phyloP scores from a whole-genome alignment of 2,888 invertebrate genomes.

The Syrphus vitripennis region DNA sequence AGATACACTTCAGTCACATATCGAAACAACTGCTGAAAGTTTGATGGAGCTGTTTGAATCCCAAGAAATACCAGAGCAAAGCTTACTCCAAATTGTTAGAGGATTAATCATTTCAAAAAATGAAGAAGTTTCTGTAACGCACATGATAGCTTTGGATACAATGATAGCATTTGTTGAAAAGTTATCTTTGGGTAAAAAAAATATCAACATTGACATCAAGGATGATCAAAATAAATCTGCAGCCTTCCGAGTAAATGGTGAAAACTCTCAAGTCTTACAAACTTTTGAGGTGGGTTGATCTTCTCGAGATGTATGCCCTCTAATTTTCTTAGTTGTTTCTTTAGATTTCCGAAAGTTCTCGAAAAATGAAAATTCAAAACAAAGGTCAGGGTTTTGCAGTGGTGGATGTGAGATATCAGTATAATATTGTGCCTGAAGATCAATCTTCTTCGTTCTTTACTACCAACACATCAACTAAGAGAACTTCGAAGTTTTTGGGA shows the following conservation, averaged over 20 bases:
- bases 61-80: conserved; percentile 74
- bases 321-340: no score
- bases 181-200: conserved; percentile 83
- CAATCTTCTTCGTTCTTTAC: background rate
- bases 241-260: conserved; percentile 86
- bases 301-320: background rate
- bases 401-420: conserved; percentile 15
- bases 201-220: conserved; percentile 72
- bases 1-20: conserved; percentile 3
- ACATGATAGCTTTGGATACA: conserved; percentile 86
- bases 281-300: conserved; percentile 85
- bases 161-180: conserved; percentile 82
- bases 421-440: conserved; percentile 3
- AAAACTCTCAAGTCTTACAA: conserved; percentile 91
- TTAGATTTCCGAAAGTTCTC: background rate
- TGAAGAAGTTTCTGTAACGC: background rate
- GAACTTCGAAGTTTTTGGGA: background rate
- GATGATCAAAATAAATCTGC: conserved; percentile 76
- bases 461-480: background rate
- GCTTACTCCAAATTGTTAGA: conserved; percentile 83
- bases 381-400: conserved; percentile 37
- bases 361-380: conserved; percentile 8
- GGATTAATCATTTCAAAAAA: conserved; percentile 85
- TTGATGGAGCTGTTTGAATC: conserved; percentile 76
- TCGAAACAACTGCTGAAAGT: conserved; percentile 76